Evolutionary conservation across 2,888 invertebrate species (phyloP).

Genomic region (Aleiodes leptofemur): DNA sequence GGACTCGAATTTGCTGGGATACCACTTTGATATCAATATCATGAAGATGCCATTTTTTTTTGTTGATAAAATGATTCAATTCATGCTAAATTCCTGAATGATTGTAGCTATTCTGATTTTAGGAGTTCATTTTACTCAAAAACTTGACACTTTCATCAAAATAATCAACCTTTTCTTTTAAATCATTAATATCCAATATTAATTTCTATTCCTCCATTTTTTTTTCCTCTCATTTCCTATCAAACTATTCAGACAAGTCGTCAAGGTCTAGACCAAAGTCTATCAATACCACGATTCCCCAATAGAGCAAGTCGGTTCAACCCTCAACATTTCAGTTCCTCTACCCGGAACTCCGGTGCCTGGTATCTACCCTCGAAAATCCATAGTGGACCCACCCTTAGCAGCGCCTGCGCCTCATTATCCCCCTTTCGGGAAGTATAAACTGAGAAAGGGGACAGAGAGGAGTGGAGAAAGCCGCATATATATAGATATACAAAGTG

Average conservation of each 20-base stretch:
- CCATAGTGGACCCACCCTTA: slow-evolving; percentile 73
- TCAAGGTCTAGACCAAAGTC: slow-evolving; percentile 58
- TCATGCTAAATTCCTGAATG: no score
- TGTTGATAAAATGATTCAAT: no score
- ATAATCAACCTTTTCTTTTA: no score
- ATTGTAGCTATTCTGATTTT: no score
- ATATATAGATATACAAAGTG: slow-evolving; percentile 11
- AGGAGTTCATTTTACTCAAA: no score
- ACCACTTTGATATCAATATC: no score
- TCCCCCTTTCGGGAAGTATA: slow-evolving; percentile 36
- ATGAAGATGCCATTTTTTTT: no score
- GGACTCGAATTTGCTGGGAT: no score
- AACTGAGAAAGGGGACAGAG: slow-evolving; percentile 9
- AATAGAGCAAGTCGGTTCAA: slow-evolving; percentile 49
- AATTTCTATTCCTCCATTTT: neutral
- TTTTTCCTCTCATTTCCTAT: neutral
- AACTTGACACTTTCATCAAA: no score
- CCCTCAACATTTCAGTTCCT: slow-evolving; percentile 57
- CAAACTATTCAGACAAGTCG: slow-evolving; percentile 6
- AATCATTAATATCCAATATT: no score
- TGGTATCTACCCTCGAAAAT: slow-evolving; percentile 73
- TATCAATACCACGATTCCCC: slow-evolving; percentile 45
- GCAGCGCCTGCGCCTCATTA: slow-evolving; percentile 68
- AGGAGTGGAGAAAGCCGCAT: slow-evolving; percentile 37
- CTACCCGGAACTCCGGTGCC: slow-evolving; percentile 68